phyloP scores from a whole-genome alignment of 2,113 vertebrate species.

The Pholis gunnellus region DNA sequence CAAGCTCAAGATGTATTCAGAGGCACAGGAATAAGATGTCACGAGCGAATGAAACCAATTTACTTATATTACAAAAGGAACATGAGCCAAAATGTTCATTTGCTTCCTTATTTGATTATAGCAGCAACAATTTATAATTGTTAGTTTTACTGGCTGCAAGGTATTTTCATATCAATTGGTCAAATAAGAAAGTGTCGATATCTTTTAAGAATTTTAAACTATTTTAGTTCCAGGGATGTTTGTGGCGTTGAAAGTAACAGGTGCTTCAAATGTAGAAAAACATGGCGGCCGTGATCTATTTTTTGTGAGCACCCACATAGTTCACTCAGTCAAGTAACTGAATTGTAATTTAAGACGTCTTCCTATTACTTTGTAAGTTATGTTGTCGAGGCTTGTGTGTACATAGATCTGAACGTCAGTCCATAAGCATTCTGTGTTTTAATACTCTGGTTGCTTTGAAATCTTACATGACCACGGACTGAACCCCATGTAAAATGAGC shows the following conservation, averaged over 20 bases:
- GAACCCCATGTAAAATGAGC: slow-evolving; percentile 73
- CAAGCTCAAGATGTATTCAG: not conserved
- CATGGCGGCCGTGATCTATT: not conserved
- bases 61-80: not conserved
- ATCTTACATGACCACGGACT: slow-evolving; percentile 74
- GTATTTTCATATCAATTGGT: not conserved
- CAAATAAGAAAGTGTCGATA: not conserved
- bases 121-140: not conserved
- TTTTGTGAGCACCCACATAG: not conserved
- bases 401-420: not conserved
- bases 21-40: not conserved
- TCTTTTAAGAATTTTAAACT: not conserved
- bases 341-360: slow-evolving; percentile 1
- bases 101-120: not conserved
- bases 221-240: not conserved
- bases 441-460: slow-evolving; percentile 26
- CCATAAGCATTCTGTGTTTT: not conserved
- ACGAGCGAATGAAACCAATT: not conserved
- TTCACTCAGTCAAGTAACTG: not conserved
- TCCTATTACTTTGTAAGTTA: not conserved
- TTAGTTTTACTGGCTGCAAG: not conserved
- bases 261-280: slow-evolving; percentile 8
- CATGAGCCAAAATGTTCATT: not conserved
- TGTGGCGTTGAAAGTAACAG: slow-evolving; percentile 16
- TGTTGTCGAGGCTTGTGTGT: not conserved